Evolutionary conservation across 2,113 vertebrate species (phyloP).

Genomic region (Pseudorectes ferrugineus): DNA sequence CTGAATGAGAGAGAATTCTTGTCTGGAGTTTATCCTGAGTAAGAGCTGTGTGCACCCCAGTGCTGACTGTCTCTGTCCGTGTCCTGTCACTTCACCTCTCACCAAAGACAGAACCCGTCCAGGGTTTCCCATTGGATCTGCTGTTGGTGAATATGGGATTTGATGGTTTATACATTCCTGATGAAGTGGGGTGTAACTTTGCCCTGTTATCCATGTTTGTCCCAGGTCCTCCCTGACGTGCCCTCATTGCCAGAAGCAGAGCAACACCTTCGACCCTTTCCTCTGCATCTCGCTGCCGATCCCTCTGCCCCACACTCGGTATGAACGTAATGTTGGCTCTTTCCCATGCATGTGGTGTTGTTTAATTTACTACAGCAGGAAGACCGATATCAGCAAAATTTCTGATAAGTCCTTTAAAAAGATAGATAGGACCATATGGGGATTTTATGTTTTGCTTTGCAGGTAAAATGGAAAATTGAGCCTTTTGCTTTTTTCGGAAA

Average conservation of each 20-base stretch:
- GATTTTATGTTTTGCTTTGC: not conserved
- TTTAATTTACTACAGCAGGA: not conserved
- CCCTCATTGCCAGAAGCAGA: constrained; percentile 97
- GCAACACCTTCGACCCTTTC: constrained; percentile 97
- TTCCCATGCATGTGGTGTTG: rapidly evolving
- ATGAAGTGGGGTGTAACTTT: not conserved
- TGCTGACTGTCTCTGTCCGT: not conserved
- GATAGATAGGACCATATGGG: not conserved
- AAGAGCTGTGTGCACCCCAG: not conserved
- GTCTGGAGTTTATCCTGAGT: not conserved
- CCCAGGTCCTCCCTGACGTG: constrained; percentile 94
- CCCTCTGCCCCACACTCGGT: constrained; percentile 94
- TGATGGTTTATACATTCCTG: not conserved
- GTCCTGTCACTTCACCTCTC: not conserved
- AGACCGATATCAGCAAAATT: not conserved
- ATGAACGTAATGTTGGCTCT: rapidly evolving
- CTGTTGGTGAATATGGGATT: not conserved
- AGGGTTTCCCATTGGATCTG: not conserved
- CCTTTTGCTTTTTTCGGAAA: not conserved
- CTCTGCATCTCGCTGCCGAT: constrained; percentile 97
- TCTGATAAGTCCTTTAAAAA: not conserved
- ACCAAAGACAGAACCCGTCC: not conserved
- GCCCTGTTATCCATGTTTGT: not conserved
- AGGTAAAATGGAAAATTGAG: not conserved
- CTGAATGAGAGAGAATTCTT: not conserved